phyloP scores from a whole-genome alignment of 2,113 vertebrate genomes.

The Chelonoidis abingdonii region DNA sequence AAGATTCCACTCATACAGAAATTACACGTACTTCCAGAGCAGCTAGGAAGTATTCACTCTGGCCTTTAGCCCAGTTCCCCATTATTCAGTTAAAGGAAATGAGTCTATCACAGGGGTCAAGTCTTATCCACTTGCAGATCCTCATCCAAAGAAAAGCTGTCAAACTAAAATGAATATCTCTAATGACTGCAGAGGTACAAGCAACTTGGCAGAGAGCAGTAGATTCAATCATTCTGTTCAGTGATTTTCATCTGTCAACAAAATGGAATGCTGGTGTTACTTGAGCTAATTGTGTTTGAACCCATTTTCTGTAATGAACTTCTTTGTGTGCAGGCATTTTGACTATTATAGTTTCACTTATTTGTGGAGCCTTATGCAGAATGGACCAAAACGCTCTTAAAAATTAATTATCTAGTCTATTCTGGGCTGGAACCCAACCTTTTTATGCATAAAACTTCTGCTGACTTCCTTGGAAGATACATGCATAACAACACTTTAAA shows the following conservation, averaged over 20 bases:
- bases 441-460: not conserved
- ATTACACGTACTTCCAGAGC: not conserved
- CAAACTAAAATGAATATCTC: not conserved
- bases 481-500: not conserved
- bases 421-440: constrained; percentile 9
- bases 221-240: not conserved
- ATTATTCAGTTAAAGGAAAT: not conserved
- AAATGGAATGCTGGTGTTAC: not conserved
- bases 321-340: constrained; percentile 39
- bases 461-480: not conserved
- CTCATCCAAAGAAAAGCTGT: not conserved
- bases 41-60: not conserved
- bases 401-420: not conserved
- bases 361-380: not conserved
- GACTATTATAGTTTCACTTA: not conserved
- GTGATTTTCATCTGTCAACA: not conserved
- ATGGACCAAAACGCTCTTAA: constrained; percentile 40
- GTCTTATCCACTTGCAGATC: not conserved
- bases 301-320: not conserved
- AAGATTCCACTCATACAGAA: not conserved
- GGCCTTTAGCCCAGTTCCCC: not conserved
- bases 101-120: not conserved
- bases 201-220: constrained; percentile 28
- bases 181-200: not conserved
- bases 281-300: not conserved